A percentile compares a stretch with the other conserved stretches of the same genome.
These are phyloP conservation scores for Lutraria rhynchaena DNA, from an alignment of 1,140 invertebrate species.

Conservation along the genomic window DNA sequence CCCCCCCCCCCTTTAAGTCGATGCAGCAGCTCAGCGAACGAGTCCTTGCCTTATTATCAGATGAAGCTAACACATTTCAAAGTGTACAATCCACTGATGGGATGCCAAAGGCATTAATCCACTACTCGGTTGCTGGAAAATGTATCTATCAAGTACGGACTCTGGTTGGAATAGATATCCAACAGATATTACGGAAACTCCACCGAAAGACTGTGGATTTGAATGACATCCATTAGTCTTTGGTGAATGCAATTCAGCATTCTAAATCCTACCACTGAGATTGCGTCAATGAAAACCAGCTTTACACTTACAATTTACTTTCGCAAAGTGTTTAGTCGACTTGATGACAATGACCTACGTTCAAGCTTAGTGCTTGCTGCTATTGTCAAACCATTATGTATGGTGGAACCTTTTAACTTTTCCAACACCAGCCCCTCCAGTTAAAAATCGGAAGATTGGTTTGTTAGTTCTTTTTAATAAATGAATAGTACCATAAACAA, in stretches of 20 bases:
- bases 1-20: conserved; percentile 63
- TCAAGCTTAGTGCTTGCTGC: conserved; percentile 26
- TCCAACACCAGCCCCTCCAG: no score
- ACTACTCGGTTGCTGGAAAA: conserved; percentile 50
- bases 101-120: conserved; percentile 55
- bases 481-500: no score
- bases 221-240: conserved; percentile 44
- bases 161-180: conserved; percentile 64
- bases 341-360: conserved; percentile 22
- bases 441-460: conserved; percentile 27
- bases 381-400: no score
- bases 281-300: conserved; percentile 56
- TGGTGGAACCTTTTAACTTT: no score
- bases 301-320: conserved; percentile 24
- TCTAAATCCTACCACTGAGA: conserved; percentile 58
- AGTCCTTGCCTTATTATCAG: conserved; percentile 61
- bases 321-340: conserved; percentile 35
- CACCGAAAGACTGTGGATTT: conserved; percentile 36
- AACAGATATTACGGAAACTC: conserved; percentile 56
- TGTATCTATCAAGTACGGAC: conserved; percentile 61
- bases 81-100: conserved; percentile 61
- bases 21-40: conserved; percentile 65
- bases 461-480: conserved; percentile 11
- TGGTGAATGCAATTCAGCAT: conserved; percentile 49
- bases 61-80: conserved; percentile 61